Evolutionary conservation across 2,113 vertebrate genomes (phyloP), one percentile per base, ranked within the genome.

Genomic region (Xiphorhynchus elegans): DNA sequence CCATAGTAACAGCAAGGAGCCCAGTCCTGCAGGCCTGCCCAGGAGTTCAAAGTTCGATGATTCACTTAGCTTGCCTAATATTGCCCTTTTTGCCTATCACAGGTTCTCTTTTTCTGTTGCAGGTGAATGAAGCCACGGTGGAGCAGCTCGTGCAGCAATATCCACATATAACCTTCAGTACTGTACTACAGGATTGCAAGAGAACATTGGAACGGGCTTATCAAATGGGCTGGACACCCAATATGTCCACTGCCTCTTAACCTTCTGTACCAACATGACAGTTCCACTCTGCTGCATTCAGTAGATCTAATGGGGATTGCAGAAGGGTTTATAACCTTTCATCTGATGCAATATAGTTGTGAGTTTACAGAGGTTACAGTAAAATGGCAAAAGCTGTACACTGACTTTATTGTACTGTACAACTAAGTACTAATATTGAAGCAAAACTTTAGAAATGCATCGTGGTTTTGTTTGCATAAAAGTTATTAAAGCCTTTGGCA

Each of bases 121-220:
- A 99, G 99, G 99, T 99, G 97, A 99, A 98, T 17, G 99, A 99
- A 97, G 98, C 98, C 95, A 99, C 99, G 0, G 99, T 99, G 95
- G 99, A 99, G 82, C 98, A 99, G 94, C 98, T 99, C 86, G 99
- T 99, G 72, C 98, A 99, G 95, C 99, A 99, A 97, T 99, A 99
- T 89, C 99, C 99, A 12, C 99, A 99, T 91, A 99, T 99, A 86
- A 99, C 99, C 91, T 99, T 99, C 98, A 99, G 99, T 97, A 99
- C 99, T 7, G 99, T 99, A 95, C 99, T 99, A 95, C 99, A 99
- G 96, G 99, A 99, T 96, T 99, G 99, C 98, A 99, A 99, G 98
- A 98, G 99, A 93, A 99, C 99, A 40, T 95, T 99, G 98, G 99
- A 99, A 97, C 98, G 99, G 95, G 99, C 99, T 96, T 99, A 99